Evolutionary conservation across 37 sponge, comb jelly and placozoan species (phyloP).

Genomic region (Oscarella lobularis): DNA sequence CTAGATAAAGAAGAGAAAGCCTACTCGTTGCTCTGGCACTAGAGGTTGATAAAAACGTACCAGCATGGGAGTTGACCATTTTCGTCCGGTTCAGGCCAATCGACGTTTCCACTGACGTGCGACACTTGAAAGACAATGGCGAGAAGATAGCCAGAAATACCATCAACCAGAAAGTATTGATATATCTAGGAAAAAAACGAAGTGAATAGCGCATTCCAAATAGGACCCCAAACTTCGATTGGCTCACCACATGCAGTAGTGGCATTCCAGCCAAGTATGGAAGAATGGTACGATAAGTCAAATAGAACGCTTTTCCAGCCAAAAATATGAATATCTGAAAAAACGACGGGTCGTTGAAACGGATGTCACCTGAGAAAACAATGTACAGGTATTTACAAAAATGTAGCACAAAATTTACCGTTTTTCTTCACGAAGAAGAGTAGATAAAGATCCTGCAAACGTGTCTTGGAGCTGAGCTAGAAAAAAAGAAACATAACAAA

Average conservation of each 20-base stretch:
- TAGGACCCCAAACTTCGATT: too few species aligned
- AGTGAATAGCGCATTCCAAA: too few species aligned
- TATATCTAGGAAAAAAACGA: slow-evolving; percentile 5
- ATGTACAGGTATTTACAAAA: too few species aligned
- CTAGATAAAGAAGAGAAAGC: too few species aligned
- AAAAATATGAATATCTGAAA: slow-evolving; percentile 53
- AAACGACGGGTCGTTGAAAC: slow-evolving; percentile 39
- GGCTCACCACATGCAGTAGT: neutral
- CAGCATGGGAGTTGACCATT: neutral
- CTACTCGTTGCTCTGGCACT: too few species aligned
- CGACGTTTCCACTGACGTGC: slow-evolving; percentile 76
- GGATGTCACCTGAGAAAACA: slow-evolving; percentile 66
- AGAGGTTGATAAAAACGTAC: too few species aligned
- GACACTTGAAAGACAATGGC: slow-evolving; percentile 89
- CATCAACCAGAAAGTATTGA: slow-evolving; percentile 21
- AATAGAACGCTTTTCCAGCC: slow-evolving; percentile 51
- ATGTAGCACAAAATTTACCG: too few species aligned
- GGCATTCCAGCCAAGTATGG: slow-evolving; percentile 17
- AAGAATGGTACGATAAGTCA: slow-evolving; percentile 39
- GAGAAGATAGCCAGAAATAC: slow-evolving; percentile 76
- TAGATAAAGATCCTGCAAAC: slow-evolving; percentile 72
- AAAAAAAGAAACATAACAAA: neutral
- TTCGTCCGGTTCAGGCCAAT: neutral
- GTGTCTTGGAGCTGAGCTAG: slow-evolving; percentile 76
- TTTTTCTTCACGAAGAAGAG: slow-evolving; percentile 39